phyloP scores from a whole-genome alignment of 2,113 vertebrate genomes.

The Odocoileus hemionus region DNA sequence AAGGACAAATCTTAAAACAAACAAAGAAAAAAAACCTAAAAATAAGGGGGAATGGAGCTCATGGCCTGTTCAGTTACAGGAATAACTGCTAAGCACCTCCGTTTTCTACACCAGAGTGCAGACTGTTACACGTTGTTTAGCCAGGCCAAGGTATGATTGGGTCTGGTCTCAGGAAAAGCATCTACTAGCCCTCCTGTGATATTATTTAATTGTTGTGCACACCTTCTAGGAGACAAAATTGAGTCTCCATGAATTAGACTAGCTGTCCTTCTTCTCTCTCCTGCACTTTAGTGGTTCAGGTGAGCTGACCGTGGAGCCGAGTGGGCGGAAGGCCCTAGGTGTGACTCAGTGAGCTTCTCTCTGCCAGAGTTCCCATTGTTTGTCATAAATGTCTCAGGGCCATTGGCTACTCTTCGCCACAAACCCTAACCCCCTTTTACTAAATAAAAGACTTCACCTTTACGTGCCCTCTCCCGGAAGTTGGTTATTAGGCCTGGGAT shows the following conservation, averaged over 20 bases:
- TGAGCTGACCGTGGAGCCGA: accelerated
- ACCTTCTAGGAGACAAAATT: not conserved
- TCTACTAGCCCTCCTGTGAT: not conserved
- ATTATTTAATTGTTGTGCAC: not conserved
- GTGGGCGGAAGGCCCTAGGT: accelerated
- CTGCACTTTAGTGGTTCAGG: not conserved
- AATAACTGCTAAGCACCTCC: not conserved
- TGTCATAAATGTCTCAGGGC: not conserved
- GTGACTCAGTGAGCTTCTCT: not conserved
- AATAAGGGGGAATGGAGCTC: not conserved
- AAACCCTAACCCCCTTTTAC: not conserved
- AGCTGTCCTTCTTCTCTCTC: not conserved
- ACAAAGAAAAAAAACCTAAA: not conserved
- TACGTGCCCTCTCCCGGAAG: not conserved
- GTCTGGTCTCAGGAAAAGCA: not conserved
- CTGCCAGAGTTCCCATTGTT: not conserved
- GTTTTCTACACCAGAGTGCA: not conserved
- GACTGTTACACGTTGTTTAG: not conserved
- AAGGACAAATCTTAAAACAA: not conserved
- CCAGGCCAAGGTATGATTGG: not conserved
- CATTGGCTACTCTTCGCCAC: not conserved
- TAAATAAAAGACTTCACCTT: not conserved
- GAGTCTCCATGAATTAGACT: not conserved
- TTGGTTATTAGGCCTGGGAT: not conserved
- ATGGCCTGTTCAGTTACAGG: not conserved